These are phyloP conservation scores for Nothoprocta pentlandii DNA, from an alignment of 2,113 vertebrate species.

Conservation along the genomic window DNA sequence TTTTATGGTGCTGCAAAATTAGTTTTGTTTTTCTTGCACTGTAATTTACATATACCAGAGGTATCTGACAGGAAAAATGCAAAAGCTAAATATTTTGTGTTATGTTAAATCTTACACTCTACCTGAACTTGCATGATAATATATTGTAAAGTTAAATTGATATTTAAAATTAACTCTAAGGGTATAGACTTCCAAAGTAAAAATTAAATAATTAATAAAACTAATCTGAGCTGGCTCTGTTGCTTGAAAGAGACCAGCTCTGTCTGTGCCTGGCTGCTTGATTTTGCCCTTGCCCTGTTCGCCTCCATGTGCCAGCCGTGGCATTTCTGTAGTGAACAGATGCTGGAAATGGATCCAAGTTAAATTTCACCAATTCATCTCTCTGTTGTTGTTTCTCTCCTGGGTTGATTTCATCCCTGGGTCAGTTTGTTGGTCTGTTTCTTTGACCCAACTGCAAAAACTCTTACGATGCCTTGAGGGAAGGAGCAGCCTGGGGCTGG, in stretches of 20 bases:
- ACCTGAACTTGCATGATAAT: neutral
- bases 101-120: neutral
- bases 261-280: neutral
- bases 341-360: neutral
- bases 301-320: neutral
- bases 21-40: neutral
- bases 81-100: neutral
- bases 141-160: neutral
- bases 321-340: neutral
- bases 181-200: neutral
- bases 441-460: neutral
- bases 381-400: neutral
- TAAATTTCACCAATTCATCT: neutral
- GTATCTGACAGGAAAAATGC: neutral
- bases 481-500: neutral
- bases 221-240: neutral
- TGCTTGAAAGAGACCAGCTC: neutral
- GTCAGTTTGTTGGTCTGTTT: neutral
- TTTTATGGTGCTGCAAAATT: neutral
- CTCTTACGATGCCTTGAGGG: neutral
- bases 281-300: neutral
- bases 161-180: neutral
- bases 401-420: neutral
- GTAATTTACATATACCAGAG: neutral
- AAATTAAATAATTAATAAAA: neutral